These are phyloP conservation scores for Ranitomeya variabilis DNA, from an alignment of 2,113 vertebrate genomes.

Conservation along the genomic window DNA sequence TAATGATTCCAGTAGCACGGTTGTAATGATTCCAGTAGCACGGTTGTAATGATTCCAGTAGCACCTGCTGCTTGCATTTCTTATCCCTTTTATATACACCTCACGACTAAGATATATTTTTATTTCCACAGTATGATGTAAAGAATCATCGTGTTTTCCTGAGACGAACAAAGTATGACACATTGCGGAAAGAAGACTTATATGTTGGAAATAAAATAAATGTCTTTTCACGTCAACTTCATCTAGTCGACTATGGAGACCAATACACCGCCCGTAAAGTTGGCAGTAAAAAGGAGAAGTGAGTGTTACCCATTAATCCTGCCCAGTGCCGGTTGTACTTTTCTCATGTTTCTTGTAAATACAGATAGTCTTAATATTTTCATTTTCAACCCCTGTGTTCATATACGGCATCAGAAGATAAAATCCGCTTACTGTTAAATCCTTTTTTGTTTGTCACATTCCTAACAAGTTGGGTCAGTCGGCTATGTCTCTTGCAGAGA, in stretches of 20 bases:
- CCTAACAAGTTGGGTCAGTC: conserved; percentile 23
- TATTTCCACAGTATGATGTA: conserved; percentile 81
- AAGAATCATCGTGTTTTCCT: conserved; percentile 90
- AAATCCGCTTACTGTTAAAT: conserved; percentile 41
- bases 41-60: not conserved
- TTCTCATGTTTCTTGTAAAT: not conserved
- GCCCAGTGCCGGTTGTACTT: not conserved
- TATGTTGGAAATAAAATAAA: conserved; percentile 90
- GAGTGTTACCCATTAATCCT: conserved; percentile 54
- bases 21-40: no score
- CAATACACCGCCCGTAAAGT: conserved; percentile 88
- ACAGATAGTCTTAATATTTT: conserved; percentile 41
- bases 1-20: no score
- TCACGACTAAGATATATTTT: not conserved
- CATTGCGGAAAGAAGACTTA: conserved; percentile 83
- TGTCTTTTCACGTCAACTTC: conserved; percentile 87
- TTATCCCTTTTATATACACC: no score
- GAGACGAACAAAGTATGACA: conserved; percentile 82
- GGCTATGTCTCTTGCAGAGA: conserved; percentile 4
- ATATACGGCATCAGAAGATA: conserved; percentile 23
- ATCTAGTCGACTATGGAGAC: conserved; percentile 88
- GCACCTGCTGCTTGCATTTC: no score
- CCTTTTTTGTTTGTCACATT: conserved; percentile 51
- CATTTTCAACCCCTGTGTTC: conserved; percentile 19
- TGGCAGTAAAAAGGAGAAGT: conserved; percentile 92